Base-by-base conservation (phyloP, 1,140 invertebrate species). In the Pararge aegeria region DNA sequence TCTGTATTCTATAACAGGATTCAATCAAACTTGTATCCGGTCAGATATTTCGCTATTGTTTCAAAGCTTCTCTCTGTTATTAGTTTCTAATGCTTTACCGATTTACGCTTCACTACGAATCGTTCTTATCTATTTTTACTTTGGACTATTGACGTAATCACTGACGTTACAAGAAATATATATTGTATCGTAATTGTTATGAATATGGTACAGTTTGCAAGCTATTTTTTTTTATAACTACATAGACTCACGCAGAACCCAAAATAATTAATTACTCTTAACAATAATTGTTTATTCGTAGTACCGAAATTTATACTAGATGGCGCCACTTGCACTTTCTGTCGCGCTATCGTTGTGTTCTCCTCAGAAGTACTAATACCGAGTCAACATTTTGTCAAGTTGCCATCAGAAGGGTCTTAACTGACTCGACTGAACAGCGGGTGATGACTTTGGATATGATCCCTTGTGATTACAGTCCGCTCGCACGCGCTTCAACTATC, bases 371-470 rank as follows among this genome's bases (percentile, higher is more conserved):
- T 16, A 16, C 13, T 42, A 42, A 1, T 3, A 1, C 0, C 5
- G 16, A 16, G 3, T 18, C 6, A 16, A 5, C 1, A 15, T 18
- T 1, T 16, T 7, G 3, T 16, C 5, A 16, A 18, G 38, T 15
- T 42, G 38, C 38, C 38, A 42, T 42, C 38, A 42, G 38, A 42
- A 42, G 38, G 38, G 38, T 42, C 38, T 42, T 42, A 42, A 42
- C 38, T 42, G 38, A 42, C 82, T 85, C 78, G 82, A 85, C 82
- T 85, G 80, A 83, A 83, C 80, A 82, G 82, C 76, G 82, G 70
- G 38, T 42, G 38, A 42, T 42, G 38, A 42, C 63, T 42, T 1
- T 0, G 38, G 38, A 42, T 18, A 42, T 42, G 38, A 42, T 16
- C 16, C 3, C 5, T 85, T 76, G 16, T 42, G 38, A 42, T 42